phyloP scores from a whole-genome alignment of 2,888 invertebrate genomes.

The Cephus spinipes region DNA sequence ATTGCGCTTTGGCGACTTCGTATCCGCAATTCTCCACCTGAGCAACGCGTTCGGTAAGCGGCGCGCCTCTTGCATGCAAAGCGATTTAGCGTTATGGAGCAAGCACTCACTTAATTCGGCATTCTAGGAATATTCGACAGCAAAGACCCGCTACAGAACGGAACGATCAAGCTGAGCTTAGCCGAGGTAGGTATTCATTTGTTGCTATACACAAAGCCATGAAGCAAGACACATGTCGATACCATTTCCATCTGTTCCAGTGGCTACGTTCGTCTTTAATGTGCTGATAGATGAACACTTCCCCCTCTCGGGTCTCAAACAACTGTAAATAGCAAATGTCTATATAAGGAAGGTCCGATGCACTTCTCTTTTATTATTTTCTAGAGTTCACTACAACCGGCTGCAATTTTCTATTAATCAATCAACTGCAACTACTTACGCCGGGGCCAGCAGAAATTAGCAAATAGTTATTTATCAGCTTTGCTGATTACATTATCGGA shows the following conservation, averaged over 20 bases:
- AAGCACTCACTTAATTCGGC: neutral
- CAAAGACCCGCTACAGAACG: slow-evolving; percentile 84
- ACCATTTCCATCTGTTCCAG: slow-evolving; percentile 68
- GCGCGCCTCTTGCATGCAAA: neutral
- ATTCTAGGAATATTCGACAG: slow-evolving; percentile 78
- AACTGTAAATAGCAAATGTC: slow-evolving; percentile 55
- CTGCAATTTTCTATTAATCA: slow-evolving; percentile 23
- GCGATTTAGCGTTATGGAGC: neutral
- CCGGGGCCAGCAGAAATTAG: neutral
- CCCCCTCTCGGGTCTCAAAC: slow-evolving; percentile 41
- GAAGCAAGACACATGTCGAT: neutral
- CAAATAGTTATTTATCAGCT: neutral
- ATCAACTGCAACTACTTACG: neutral
- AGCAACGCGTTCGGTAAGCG: slow-evolving; percentile 88
- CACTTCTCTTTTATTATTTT: slow-evolving; percentile 10
- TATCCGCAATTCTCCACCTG: slow-evolving; percentile 88
- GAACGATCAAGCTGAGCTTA: slow-evolving; percentile 83
- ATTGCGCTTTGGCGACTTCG: slow-evolving; percentile 91
- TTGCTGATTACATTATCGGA: neutral
- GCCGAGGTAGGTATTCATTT: slow-evolving; percentile 74
- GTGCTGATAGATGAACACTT: slow-evolving; percentile 68
- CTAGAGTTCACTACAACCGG: slow-evolving; percentile 38
- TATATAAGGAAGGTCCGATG: neutral
- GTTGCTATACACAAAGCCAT: neutral
- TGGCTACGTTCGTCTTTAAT: slow-evolving; percentile 81